Conservation (phyloP, 2,888 invertebrate species). For the Chrysomela aeneicollis region DNA sequence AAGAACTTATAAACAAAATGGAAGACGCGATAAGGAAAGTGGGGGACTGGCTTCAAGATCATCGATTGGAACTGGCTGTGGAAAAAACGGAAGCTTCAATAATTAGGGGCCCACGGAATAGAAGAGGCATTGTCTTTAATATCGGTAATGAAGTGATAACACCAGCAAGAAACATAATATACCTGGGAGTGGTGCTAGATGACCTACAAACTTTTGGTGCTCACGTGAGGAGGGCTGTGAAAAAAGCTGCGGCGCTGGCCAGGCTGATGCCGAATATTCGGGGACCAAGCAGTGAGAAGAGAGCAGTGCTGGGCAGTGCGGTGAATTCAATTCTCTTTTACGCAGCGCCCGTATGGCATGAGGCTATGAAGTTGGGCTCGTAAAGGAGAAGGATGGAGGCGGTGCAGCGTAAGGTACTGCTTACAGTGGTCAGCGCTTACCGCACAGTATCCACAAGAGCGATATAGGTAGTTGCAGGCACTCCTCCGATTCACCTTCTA, state of each 20-base stretch:
- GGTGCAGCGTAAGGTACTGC: neutral
- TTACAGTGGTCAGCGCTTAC: neutral
- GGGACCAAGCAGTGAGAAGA: neutral
- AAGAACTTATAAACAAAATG: neutral
- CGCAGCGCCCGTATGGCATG: neutral
- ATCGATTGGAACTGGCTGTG: conserved; percentile 9
- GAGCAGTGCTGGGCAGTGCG: neutral
- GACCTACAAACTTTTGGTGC: neutral
- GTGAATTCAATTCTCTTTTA: neutral
- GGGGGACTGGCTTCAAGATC: neutral
- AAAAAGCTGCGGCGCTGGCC: neutral
- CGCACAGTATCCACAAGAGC: neutral
- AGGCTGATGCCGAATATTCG: neutral
- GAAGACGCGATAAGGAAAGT: neutral
- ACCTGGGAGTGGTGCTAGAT: neutral
- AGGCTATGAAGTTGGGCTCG: neutral
- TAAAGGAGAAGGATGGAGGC: neutral
- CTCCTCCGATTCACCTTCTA: neutral
- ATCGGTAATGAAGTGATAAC: neutral
- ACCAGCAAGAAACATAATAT: neutral
- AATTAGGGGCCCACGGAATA: conserved; percentile 14
- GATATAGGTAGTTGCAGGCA: neutral
- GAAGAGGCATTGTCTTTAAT: neutral
- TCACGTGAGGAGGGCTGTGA: neutral
- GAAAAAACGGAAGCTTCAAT: conserved; percentile 30